Conservation (phyloP, 2,113 vertebrate genomes). For the Coregonus clupeaformis region DNA sequence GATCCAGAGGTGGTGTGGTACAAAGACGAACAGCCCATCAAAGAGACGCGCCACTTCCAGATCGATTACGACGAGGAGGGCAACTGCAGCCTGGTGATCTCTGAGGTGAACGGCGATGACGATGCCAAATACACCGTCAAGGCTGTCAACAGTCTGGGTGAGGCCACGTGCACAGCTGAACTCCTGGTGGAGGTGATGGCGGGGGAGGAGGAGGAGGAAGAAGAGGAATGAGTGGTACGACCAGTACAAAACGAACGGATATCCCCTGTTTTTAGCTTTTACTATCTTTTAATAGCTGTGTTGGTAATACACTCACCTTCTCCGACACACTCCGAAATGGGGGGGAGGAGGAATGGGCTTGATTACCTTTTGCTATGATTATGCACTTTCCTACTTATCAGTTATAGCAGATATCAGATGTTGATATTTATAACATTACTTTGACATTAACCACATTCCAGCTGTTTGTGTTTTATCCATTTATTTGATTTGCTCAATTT, state of each 20-base stretch:
- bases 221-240: slow-evolving; percentile 50
- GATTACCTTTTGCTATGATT: slow-evolving; percentile 20
- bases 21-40: slow-evolving; percentile 95
- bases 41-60: slow-evolving; percentile 97
- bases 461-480: slow-evolving; percentile 42
- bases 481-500: slow-evolving; percentile 17
- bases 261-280: slow-evolving; percentile 16
- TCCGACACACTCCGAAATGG: slow-evolving; percentile 23
- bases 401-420: slow-evolving; percentile 22
- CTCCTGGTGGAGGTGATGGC: slow-evolving; percentile 97
- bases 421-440: slow-evolving; percentile 37
- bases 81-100: slow-evolving; percentile 97
- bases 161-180: slow-evolving; percentile 93
- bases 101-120: slow-evolving; percentile 93
- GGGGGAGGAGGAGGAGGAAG: slow-evolving; percentile 73
- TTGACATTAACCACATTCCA: slow-evolving; percentile 59
- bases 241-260: slow-evolving; percentile 12
- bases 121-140: slow-evolving; percentile 98
- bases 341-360: slow-evolving; percentile 10
- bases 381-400: slow-evolving; percentile 35
- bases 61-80: slow-evolving; percentile 98
- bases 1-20: slow-evolving; percentile 98
- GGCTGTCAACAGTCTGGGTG: slow-evolving; percentile 93
- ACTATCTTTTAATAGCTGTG: slow-evolving; percentile 8
- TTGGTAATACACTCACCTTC: slow-evolving; percentile 25